These are phyloP conservation scores for Zhengitettix transpicula DNA, from an alignment of 2,888 invertebrate genomes.

Conservation along the genomic window DNA sequence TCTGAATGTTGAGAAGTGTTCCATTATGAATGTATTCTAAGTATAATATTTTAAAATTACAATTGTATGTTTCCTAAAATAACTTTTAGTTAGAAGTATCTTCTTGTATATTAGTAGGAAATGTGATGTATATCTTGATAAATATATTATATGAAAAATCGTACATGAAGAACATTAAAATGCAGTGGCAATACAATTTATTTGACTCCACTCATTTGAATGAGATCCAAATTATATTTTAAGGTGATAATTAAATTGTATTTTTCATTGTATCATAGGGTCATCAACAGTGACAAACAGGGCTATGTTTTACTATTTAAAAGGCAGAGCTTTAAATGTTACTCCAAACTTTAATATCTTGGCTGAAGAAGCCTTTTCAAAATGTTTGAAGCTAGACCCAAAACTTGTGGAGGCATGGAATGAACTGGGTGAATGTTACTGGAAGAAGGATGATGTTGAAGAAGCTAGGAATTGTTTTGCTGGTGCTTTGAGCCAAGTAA, in stretches of 20 bases:
- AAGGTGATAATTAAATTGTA: background rate
- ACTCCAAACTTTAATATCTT: slow-evolving; percentile 45
- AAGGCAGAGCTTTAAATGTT: slow-evolving; percentile 60
- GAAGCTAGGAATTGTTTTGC: slow-evolving; percentile 72
- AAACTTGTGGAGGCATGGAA: slow-evolving; percentile 72
- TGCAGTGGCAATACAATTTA: too few relatives aligned
- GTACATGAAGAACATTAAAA: too few relatives aligned
- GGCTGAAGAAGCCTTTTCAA: slow-evolving; percentile 58
- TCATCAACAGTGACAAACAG: slow-evolving; percentile 19
- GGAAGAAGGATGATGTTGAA: slow-evolving; percentile 66
- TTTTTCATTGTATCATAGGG: background rate
- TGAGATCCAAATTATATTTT: too few relatives aligned
- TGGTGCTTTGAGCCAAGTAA: slow-evolving; percentile 54
- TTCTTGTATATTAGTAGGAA: too few relatives aligned
- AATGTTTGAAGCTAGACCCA: slow-evolving; percentile 71
- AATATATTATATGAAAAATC: too few relatives aligned
- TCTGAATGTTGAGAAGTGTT: too few relatives aligned
- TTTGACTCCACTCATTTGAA: too few relatives aligned
- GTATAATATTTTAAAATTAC: too few relatives aligned
- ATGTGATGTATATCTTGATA: too few relatives aligned
- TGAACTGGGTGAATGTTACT: slow-evolving; percentile 74
- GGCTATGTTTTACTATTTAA: slow-evolving; percentile 49
- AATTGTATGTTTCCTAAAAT: too few relatives aligned
- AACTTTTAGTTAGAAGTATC: too few relatives aligned
- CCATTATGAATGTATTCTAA: too few relatives aligned